Base-by-base conservation (phyloP, 1,140 invertebrate species). In the Ostrea denselamellosa region DNA sequence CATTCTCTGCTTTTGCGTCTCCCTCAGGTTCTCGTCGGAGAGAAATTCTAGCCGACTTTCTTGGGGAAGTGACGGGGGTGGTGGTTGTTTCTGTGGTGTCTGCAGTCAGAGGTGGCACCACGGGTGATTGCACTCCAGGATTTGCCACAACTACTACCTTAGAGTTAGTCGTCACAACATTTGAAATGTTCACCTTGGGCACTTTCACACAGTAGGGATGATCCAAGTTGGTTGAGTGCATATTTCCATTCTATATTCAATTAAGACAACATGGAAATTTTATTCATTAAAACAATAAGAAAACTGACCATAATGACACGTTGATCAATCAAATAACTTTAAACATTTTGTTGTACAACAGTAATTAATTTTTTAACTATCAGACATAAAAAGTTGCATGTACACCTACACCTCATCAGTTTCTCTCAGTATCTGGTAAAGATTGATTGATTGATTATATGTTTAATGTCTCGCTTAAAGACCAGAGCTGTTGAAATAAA, bases 11-110 rank as follows among this genome's bases (percentile, higher is more conserved):
- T 44, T 87, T 86, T 86, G 83, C 5, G 10, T 86, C 84, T 44
- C 56, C 58, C 44, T 86, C 83, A 5, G 87, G 85, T 14, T 85
- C 87, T 34, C 85, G 90, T 44, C 89, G 86, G 77, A 89, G 87
- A 44, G 89, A 89, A 51, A 89, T 89, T 14, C 89, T 83, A 2
- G 88, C 86, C 0, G 88, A 89, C 65, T 90, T 90, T 19, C 90
- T 83, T 8, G 91, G 90, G 17, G 89, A 88, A 8, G 87, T 86
- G 0, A 56, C 85, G 2, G 85, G 84, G 3, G 82, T 86, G 25
- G 86, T 25, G 28, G 54, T 65, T 9, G 54, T 54, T 7, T 65
- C 86, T 65, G 62, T 81, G 34, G 86, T 19, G 25, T 62, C 58
- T 14, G 5, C 58, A 51, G 54, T 85, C 7, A 58, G 58, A 28